A percentile compares a stretch with the other conserved stretches of the same genome.
These are phyloP conservation scores for Parnassius smintheus DNA, from an alignment of 2,888 invertebrate species.

Conservation along the genomic window DNA sequence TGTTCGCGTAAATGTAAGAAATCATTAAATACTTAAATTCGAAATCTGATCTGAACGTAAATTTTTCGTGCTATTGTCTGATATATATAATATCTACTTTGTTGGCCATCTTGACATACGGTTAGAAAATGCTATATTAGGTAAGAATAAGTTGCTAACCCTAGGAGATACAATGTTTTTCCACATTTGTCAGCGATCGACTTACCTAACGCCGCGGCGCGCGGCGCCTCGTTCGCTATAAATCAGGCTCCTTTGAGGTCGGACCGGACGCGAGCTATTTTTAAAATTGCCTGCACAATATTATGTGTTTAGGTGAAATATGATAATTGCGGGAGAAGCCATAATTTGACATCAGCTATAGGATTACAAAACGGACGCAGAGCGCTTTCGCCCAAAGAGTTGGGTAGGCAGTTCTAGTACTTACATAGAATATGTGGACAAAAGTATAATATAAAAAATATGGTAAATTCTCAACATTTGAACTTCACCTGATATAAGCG, in stretches of 20 bases:
- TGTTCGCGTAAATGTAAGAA: too few species aligned
- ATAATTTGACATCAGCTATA: slow-evolving; percentile 76
- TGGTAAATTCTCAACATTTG: too few species aligned
- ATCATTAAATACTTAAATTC: too few species aligned
- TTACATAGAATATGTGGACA: slow-evolving; percentile 16
- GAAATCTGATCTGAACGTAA: too few species aligned
- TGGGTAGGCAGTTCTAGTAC: slow-evolving; percentile 34
- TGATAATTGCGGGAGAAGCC: slow-evolving; percentile 79
- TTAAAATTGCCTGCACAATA: slow-evolving; percentile 80
- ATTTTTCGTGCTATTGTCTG: too few species aligned
- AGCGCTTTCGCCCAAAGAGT: slow-evolving; percentile 28
- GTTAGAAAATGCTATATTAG: too few species aligned
- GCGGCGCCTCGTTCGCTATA: slow-evolving; percentile 59
- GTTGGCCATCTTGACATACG: too few species aligned
- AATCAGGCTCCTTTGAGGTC: slow-evolving; percentile 74
- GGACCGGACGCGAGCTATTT: slow-evolving; percentile 75
- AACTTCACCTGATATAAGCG: too few species aligned
- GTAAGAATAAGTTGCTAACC: too few species aligned
- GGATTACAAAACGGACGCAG: slow-evolving; percentile 71
- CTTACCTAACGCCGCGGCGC: slow-evolving; percentile 38
- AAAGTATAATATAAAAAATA: background rate
- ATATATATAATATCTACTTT: too few species aligned
- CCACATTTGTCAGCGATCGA: slow-evolving; percentile 31
- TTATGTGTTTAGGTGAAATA: slow-evolving; percentile 81
- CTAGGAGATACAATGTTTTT: slow-evolving; percentile 35